A percentile compares a stretch with the other conserved stretches of the same genome.
phyloP scores from a whole-genome alignment of 2,888 invertebrate genomes.

The Molorchus minor region DNA sequence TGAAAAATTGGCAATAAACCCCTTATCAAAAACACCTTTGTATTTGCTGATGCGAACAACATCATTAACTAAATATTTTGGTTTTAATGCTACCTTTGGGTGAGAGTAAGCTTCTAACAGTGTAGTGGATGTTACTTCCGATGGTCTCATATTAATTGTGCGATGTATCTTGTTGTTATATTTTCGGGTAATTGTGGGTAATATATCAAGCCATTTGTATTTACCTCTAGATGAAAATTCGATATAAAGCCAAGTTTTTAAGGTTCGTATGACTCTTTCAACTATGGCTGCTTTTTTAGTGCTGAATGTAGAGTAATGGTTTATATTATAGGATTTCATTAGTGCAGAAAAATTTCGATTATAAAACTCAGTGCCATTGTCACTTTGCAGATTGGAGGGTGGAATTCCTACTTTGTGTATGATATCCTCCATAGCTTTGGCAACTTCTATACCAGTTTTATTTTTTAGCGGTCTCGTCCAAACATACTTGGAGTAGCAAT shows the following conservation, averaged over 20 bases:
- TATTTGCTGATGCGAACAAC: background rate
- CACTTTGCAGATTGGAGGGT: constrained; percentile 47
- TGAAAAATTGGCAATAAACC: background rate
- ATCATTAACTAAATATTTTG: background rate
- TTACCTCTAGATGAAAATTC: too few relatives aligned
- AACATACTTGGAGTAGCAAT: background rate
- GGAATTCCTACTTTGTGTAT: background rate
- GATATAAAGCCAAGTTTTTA: too few relatives aligned
- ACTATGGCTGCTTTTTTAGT: constrained; percentile 41
- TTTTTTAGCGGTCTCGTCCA: constrained; percentile 48
- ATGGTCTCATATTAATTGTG: constrained; percentile 53
- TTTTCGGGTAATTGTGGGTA: constrained; percentile 28
- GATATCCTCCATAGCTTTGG: constrained; percentile 35
- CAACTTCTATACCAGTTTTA: constrained; percentile 50
- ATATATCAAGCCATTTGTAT: constrained; percentile 46
- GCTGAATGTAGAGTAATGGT: constrained; percentile 40
- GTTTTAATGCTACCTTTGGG: background rate
- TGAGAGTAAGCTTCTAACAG: background rate
- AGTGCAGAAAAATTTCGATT: constrained; percentile 43
- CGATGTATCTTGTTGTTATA: constrained; percentile 55
- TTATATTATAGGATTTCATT: too few relatives aligned
- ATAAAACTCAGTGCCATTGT: too few relatives aligned
- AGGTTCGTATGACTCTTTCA: constrained; percentile 45
- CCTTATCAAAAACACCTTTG: background rate
- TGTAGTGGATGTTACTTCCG: constrained; percentile 38